phyloP scores from a whole-genome alignment of 2,888 invertebrate species.

The Saturnia japonica region DNA sequence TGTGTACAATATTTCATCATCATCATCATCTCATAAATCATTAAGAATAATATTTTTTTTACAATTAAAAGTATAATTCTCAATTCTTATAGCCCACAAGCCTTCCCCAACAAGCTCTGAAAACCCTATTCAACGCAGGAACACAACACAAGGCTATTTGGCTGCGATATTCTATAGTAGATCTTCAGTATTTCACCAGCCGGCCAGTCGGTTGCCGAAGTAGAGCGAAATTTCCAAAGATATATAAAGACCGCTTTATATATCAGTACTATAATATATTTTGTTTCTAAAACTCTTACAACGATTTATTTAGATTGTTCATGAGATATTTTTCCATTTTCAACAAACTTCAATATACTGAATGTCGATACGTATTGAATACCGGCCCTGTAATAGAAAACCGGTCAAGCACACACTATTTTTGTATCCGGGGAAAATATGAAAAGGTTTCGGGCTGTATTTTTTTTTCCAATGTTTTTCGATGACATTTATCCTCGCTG shows the following conservation, averaged over 20 bases:
- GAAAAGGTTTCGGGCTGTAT: not conserved
- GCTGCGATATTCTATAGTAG: no score
- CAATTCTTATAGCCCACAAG: no score
- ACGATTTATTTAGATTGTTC: not conserved
- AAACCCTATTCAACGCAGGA: no score
- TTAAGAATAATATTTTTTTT: no score
- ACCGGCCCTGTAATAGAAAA: not conserved
- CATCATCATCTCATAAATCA: no score
- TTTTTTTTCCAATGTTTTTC: not conserved
- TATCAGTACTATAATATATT: not conserved
- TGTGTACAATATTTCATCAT: no score
- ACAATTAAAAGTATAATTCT: no score
- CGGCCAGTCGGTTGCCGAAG: no score
- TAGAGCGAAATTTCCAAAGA: no score
- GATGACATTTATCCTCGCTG: not conserved
- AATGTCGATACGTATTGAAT: slow-evolving; percentile 10
- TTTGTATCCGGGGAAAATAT: not conserved
- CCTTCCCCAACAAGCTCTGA: no score
- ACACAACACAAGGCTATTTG: no score
- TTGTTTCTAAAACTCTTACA: not conserved
- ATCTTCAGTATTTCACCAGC: no score
- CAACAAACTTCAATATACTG: slow-evolving; percentile 6
- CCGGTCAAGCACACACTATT: slow-evolving; percentile 9
- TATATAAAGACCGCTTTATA: not conserved
- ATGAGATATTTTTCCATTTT: not conserved